Conservation (phyloP, 1,140 invertebrate genomes). For the Catajapyx aquilonaris region DNA sequence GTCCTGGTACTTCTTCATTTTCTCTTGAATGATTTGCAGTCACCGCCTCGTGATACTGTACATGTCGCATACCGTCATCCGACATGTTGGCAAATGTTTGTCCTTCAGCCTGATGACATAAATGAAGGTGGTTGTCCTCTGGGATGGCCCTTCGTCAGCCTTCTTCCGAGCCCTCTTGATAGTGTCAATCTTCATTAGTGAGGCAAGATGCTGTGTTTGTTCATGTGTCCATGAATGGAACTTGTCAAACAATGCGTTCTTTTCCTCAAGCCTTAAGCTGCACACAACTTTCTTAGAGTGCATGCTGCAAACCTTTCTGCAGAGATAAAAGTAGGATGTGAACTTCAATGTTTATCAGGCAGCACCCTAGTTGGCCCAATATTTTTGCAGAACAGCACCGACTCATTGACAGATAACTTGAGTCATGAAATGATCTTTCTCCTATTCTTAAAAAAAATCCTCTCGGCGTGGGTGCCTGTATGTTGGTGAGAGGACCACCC, state of each 20-base stretch:
- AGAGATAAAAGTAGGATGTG: background rate
- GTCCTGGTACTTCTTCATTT: background rate
- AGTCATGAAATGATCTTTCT: background rate
- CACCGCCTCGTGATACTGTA: background rate
- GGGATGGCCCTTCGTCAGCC: background rate
- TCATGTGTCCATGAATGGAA: background rate
- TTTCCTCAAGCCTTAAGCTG: background rate
- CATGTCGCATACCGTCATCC: background rate
- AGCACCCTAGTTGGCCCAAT: too few relatives aligned
- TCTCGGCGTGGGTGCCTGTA: too few relatives aligned
- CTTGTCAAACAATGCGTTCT: background rate
- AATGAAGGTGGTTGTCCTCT: background rate
- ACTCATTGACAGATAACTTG: background rate
- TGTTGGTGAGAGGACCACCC: too few relatives aligned
- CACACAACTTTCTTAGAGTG: background rate
- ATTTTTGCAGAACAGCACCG: too few relatives aligned
- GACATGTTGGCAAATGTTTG: background rate
- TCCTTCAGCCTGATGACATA: background rate
- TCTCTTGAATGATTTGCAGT: background rate
- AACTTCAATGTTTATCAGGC: background rate
- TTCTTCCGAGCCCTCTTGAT: background rate
- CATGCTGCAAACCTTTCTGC: background rate
- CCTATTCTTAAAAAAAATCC: too few relatives aligned
- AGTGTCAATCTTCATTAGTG: background rate
- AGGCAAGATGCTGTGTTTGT: background rate